Evolutionary conservation across 1,140 invertebrate genomes (phyloP).

Genomic region (Mercenaria mercenaria): DNA sequence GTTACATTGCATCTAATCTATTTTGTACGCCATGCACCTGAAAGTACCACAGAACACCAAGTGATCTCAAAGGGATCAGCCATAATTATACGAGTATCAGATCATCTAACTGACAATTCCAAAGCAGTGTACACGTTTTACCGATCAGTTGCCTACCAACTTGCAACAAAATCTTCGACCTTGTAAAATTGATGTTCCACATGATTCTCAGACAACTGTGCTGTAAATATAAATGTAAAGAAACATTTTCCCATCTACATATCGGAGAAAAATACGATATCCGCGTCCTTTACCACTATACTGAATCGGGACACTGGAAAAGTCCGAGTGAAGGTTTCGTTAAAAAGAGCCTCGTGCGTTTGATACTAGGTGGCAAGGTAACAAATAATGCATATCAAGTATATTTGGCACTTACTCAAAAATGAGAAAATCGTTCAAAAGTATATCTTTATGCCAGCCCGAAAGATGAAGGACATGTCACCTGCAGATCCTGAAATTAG

Average conservation of each 20-base stretch:
- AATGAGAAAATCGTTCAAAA: background rate
- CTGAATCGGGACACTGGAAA: slow-evolving; percentile 35
- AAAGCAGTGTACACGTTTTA: slow-evolving; percentile 31
- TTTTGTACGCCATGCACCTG: slow-evolving; percentile 14
- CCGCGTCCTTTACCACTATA: slow-evolving; percentile 32
- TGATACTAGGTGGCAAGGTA: slow-evolving; percentile 31
- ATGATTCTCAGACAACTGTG: slow-evolving; percentile 62
- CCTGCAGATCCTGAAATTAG: background rate
- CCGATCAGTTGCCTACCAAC: slow-evolving; percentile 11
- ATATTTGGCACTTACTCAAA: slow-evolving; percentile 32
- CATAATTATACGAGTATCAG: slow-evolving; percentile 51
- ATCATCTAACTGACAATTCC: slow-evolving; percentile 27
- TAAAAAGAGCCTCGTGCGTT: slow-evolving; percentile 19
- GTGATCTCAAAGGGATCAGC: slow-evolving; percentile 20
- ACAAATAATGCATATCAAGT: slow-evolving; percentile 41
- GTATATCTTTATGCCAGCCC: slow-evolving; percentile 12
- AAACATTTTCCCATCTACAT: slow-evolving; percentile 28
- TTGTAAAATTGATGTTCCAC: background rate
- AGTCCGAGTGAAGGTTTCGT: slow-evolving; percentile 46
- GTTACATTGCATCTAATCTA: slow-evolving; percentile 50
- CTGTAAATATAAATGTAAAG: slow-evolving; percentile 53
- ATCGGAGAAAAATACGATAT: background rate
- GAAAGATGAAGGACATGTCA: background rate
- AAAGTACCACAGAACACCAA: slow-evolving; percentile 19
- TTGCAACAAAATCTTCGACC: slow-evolving; percentile 37